Percentiles rank a stretch among this genome's conserved stretches.
Conservation (phyloP, 2,113 vertebrate genomes). For the Corythoichthys haematopterus region DNA sequence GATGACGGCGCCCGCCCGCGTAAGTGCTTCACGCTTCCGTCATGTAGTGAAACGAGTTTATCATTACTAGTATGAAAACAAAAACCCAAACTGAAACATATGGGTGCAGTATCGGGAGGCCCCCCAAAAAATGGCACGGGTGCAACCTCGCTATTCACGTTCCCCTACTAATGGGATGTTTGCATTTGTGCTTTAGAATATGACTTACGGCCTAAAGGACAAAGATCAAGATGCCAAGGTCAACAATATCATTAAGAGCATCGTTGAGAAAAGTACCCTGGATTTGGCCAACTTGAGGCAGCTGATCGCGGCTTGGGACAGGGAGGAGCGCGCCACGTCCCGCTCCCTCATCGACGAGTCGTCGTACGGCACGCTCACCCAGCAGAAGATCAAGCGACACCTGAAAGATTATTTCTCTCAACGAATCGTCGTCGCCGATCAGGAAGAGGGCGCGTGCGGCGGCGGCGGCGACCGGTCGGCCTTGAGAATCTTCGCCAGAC, state of each 20-base stretch:
- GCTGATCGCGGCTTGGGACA: not conserved
- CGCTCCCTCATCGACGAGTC: not conserved
- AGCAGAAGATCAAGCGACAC: constrained; percentile 5
- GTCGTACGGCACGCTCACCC: not conserved
- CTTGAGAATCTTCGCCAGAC: not conserved
- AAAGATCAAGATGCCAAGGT: not conserved
- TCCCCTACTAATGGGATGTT: not conserved
- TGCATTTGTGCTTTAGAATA: not conserved
- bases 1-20: too few relatives aligned
- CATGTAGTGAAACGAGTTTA: too few relatives aligned
- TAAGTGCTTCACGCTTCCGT: too few relatives aligned
- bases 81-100: too few relatives aligned
- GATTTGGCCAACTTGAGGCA: constrained; percentile 2
- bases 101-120: too few relatives aligned
- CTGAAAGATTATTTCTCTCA: not conserved
- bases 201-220: not conserved
- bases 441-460: not conserved
- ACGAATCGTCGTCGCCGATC: not conserved
- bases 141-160: not conserved
- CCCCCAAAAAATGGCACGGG: too few relatives aligned
- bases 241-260: constrained; percentile 1
- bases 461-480: not conserved
- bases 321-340: not conserved
- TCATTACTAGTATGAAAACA: too few relatives aligned
- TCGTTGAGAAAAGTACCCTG: not conserved